Base-by-base conservation (phyloP, 2,113 vertebrate species). In the Platycercus adscitus region DNA sequence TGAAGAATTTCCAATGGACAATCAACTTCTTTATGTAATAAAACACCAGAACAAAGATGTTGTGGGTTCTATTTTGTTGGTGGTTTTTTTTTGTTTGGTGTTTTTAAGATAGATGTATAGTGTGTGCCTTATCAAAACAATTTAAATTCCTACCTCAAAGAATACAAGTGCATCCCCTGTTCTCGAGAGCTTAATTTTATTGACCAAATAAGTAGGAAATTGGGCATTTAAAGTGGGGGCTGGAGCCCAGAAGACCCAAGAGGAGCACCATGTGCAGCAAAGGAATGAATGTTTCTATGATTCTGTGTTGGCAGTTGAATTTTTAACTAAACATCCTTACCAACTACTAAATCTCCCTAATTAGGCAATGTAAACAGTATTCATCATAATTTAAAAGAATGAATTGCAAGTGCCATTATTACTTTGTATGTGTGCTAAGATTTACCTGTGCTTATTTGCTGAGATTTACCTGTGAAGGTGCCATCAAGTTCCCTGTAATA, bases 11-110 rank as follows among this genome's bases (percentile, higher is more conserved):
- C 37, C 43, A 47, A 56, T 75, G 47, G 93, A 96, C 88, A 95
- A 91, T 95, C 78, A 92, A 60, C 43, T 64, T 91, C 14, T 91
- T 93, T 88, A 76, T 63, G 28, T 88, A 89, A 91, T 91, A 94
- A 96, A 96, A 94, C 63, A 53, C 3, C 37, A 25, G 25, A 81
- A 75, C 56, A 35, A 44, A n/a, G 88, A 13, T 69, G 31, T 12
- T 35, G 39, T 66, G 53, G 29, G 10, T 4, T 66, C 56, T 29
- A 35, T 47, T 60, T 25, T 39, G 68, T 24, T 11, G 8, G 37
- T 37, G 28, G 17, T 0, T 16, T 31, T 55, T 41, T 43, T 31
- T 39, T 13, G 10, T 7, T 6, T 6, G 33, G 44, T 11, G 19
- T 26, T 63, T 68, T 35, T 2, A 60, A 83, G 44, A 7, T 35